These are phyloP conservation scores for Pelvicachromis taeniatus DNA, from an alignment of 2,113 vertebrate genomes.

Conservation along the genomic window DNA sequence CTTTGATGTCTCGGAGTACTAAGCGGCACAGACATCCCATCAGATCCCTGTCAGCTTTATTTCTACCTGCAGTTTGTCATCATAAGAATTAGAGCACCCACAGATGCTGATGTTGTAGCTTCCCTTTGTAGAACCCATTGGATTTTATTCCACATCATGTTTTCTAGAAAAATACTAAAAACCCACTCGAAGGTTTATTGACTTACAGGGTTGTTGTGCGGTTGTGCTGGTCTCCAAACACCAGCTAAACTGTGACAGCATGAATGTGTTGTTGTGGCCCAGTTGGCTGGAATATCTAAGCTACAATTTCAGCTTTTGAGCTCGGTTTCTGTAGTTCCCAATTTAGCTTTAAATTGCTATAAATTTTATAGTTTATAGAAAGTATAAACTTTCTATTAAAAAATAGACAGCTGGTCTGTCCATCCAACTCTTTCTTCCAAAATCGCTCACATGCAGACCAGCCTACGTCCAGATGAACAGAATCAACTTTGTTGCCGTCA, in stretches of 20 bases:
- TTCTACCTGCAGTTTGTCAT: slow-evolving; percentile 44
- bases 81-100: not conserved
- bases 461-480: not conserved
- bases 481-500: no score
- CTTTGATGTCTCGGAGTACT: slow-evolving; percentile 4
- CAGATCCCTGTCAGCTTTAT: slow-evolving; percentile 40
- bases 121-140: not conserved
- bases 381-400: no score
- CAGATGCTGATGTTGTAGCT: not conserved
- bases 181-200: not conserved
- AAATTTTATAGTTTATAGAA: not conserved
- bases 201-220: not conserved
- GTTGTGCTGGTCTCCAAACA: not conserved
- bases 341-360: not conserved
- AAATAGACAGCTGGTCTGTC: not conserved
- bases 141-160: not conserved
- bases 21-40: slow-evolving; percentile 41
- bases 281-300: not conserved
- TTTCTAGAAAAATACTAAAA: not conserved
- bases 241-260: not conserved
- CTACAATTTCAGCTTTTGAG: not conserved
- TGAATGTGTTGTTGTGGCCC: not conserved
- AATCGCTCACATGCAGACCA: not conserved
- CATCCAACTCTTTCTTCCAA: not conserved
- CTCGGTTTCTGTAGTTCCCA: not conserved